A percentile compares a stretch with the other conserved stretches of the same genome.
These are phyloP conservation scores for Didymodactylos carnosus DNA, from an alignment of 2,888 invertebrate species.

Conservation along the genomic window DNA sequence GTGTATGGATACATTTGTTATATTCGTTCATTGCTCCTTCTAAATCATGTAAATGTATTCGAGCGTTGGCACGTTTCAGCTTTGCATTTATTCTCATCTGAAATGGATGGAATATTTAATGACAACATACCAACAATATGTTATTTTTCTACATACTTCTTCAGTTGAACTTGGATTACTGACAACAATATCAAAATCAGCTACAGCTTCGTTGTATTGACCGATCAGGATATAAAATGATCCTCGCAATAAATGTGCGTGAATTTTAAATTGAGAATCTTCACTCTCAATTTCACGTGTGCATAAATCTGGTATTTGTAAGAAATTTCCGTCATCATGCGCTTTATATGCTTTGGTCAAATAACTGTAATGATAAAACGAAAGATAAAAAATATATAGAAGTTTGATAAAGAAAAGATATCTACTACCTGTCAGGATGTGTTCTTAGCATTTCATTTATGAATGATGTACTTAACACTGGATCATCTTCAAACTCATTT, in stretches of 20 bases:
- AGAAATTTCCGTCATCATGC: slow-evolving; percentile 51
- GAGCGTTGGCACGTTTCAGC: neutral
- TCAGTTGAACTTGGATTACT: neutral
- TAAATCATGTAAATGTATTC: neutral
- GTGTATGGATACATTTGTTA: neutral
- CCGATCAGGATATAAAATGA: slow-evolving; percentile 63
- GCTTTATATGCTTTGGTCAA: slow-evolving; percentile 52
- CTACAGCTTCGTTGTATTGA: slow-evolving; percentile 23
- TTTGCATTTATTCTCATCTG: neutral
- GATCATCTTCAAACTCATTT: slow-evolving; percentile 66
- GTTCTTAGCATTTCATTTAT: slow-evolving; percentile 19
- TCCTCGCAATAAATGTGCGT: slow-evolving; percentile 53
- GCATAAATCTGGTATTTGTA: slow-evolving; percentile 56
- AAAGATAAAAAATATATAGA: neutral
- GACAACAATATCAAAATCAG: slow-evolving; percentile 41
- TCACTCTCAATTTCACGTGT: slow-evolving; percentile 47
- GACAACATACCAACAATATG: too few species aligned
- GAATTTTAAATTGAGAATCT: slow-evolving; percentile 21
- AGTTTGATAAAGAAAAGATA: too few species aligned
- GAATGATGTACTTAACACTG: slow-evolving; percentile 41
- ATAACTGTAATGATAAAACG: slow-evolving; percentile 39
- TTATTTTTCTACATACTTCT: neutral
- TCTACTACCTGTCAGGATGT: neutral
- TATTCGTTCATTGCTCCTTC: neutral
- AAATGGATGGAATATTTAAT: neutral